Evolutionary conservation across 2,113 vertebrate genomes (phyloP), one percentile per base, ranked within the genome.

Genomic region (Nothoprocta pentlandii): DNA sequence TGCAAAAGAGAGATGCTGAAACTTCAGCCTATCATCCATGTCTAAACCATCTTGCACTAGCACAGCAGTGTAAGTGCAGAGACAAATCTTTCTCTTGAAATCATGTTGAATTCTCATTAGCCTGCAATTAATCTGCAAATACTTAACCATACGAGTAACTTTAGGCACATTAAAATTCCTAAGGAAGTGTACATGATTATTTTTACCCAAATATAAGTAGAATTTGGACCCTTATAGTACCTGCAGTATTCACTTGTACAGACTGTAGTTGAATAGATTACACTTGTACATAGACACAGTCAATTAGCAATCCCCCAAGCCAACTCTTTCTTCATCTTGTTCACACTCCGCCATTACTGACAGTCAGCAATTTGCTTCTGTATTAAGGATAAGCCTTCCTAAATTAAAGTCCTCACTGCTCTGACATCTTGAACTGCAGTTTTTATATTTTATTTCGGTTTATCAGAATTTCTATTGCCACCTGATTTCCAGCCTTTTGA

Each of bases 401-500:
- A 39, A 86, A 34, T 63, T 46, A 76, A 71, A 69, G 10, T 47
- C 62, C 36, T 77, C 56, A 39, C 16, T 64, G 30, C 10, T 92
- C 36, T 73, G 79, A 82, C 42, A 73, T 3, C 3, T 39, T 11
- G 51, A 92, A 30, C 22, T 69, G 28, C 16, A 83, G 32, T 44
- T 84, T 91, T 74, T 69, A 76, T 51, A 22, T 68, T 34, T 22
- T 85, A 71, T 80, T 94, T 79, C 49, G 71, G 16, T 95, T 85
- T 78, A n/a, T 71, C 36, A 69, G 28, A 51, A 21, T 68, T 68
- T 75, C 79, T 75, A 41, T 84, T 64, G 23, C 75, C 86, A 9
- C 7, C 16, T 59, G 75, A 63, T 85, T 93, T 39, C 54, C 61
- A 89, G 17, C 16, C 54, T 73, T 41, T 77, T 54, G 80, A 70